Evolutionary conservation across 1,140 invertebrate species (phyloP), one percentile per base, ranked within the genome.

Genomic region (Calliphora vicina): DNA sequence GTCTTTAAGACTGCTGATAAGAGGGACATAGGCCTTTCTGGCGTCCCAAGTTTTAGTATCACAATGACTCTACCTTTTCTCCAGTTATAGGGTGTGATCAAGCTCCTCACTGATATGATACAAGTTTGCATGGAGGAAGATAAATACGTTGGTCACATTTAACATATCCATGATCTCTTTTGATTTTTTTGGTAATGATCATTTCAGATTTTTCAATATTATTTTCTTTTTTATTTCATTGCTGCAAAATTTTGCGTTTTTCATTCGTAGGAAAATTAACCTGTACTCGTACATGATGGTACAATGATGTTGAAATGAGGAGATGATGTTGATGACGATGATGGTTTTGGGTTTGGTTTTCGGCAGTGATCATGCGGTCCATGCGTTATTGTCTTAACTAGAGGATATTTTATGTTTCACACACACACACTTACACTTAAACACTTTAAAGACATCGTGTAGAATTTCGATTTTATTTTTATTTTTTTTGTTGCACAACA

Each of bases 151-250:
- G 61, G 61, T 67, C 61, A 25, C 57, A 67, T 23, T 20, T 67
- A 2, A 57, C 1, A 35, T 12, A 15, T 50, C 45, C 4, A 12
- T 67, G 1, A 67, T 23, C 23, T 8, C 9, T 67, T 20, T 25
- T 67, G 10, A 23, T 23, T 67, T 20, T 67, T 67, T 67, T 23
- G 20, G n/a, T 2, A 67, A 67, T 67, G 61, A 67, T 67, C 61
- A 67, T 67, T 67, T 67, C 20, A 25, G n/a, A 67, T 67, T 67
- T 67, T 67, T 67, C 61, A 67, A 67, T 67, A 67, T 67, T 23
- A 25, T 20, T 67, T 67, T 67, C 9, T 57, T 57, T 1, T 57
- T 57, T 5, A n/a, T 57, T 57, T 57, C 50, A 57, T 57, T 57
- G 1, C n/a, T n/a, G 50, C 15, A 1, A 17, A 67, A 67, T 67